Evolutionary conservation across 2,113 vertebrate genomes (phyloP), one percentile per base, ranked within the genome.

Genomic region (Perccottus glenii): DNA sequence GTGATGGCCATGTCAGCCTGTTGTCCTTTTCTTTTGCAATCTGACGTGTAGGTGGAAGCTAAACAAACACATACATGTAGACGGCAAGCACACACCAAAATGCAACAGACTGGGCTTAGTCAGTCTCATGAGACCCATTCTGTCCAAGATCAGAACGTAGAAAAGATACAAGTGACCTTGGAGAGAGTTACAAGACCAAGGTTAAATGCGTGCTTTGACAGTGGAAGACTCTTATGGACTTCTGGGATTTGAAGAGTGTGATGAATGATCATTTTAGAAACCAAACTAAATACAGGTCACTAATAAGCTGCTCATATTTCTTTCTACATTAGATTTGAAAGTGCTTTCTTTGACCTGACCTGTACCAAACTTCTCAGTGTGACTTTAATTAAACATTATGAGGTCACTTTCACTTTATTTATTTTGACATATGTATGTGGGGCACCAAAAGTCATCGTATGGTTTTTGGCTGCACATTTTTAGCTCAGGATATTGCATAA

Each of bases 11-110:
- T 87, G 79, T 88, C 84, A 61, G 75, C 77, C 86, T 85, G 90
- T 74, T 90, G 87, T 90, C 81, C 82, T 88, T 87, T 88, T 87
- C 64, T 87, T 73, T 59, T 78, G 67, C 78, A 84, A 86, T 89
- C 82, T 87, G 85, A 88, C 67, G 78, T 73, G 88, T 90, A 73
- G 90, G 87, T 67, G 80, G 85, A 74, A 78, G 80, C 70, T 67
- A 72, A 64, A 73, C 53, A 65, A 51, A 59, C 67, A 64, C 55
- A 60, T 62, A 61, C 45, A 43, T 5, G 4, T 14, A 4, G 36
- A 65, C 1, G 14, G 59, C 2, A 49, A 33, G 59, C 53, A 16
- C 63, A 79, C 67, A 74, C 49, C 42, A 6, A 33, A 56, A 48
- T 5, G 38, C 57, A 70, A 75, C 78, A 75, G 61, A 75, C 16